Evolutionary conservation across 2,113 vertebrate genomes (phyloP).

Genomic region (Pseudonaja textilis): DNA sequence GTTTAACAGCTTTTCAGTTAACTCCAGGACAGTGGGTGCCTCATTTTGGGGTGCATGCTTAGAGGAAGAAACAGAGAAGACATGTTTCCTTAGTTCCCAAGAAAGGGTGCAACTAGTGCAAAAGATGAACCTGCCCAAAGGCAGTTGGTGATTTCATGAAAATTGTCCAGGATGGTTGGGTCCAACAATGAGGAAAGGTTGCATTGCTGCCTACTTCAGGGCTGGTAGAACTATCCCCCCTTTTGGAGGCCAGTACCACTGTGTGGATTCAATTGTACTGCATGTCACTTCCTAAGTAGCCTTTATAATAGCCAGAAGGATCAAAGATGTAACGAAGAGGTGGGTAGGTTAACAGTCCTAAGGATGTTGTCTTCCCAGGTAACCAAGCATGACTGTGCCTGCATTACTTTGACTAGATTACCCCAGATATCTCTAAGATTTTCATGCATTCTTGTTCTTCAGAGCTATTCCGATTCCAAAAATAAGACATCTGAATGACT

Average conservation of each 20-base stretch:
- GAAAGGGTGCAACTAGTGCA: background rate
- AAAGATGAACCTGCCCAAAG: background rate
- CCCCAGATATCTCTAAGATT: background rate
- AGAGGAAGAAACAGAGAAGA: background rate
- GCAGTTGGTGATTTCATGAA: background rate
- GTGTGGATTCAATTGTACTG: background rate
- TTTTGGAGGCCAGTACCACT: background rate
- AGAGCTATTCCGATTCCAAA: background rate
- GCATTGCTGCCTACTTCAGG: background rate
- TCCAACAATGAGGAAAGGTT: background rate
- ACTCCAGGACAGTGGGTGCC: background rate
- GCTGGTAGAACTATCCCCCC: background rate
- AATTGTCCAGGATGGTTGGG: background rate
- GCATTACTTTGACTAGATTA: background rate
- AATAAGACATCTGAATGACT: background rate
- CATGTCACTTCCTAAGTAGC: background rate
- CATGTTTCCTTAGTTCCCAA: background rate
- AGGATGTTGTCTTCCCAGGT: background rate
- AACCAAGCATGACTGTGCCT: background rate
- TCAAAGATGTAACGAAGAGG: background rate
- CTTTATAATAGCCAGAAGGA: background rate
- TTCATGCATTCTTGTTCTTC: background rate
- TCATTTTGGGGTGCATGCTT: background rate
- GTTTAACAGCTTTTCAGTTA: background rate
- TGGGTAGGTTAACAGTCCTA: background rate